A percentile compares a stretch with the other conserved stretches of the same genome.
These are phyloP conservation scores for Gastrophryne carolinensis DNA, from an alignment of 2,797 vertebrate species.

Conservation along the genomic window DNA sequence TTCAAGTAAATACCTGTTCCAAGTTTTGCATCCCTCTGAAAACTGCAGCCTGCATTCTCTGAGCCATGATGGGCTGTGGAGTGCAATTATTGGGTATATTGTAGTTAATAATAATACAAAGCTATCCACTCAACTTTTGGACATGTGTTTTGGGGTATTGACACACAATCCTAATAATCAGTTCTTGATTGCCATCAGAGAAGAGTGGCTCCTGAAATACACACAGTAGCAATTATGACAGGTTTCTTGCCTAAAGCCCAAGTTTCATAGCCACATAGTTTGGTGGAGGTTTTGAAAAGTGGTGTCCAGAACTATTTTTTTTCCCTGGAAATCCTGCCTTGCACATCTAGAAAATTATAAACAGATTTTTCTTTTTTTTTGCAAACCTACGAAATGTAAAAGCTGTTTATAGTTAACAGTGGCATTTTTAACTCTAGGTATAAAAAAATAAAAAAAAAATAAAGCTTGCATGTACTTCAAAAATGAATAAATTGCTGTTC, in stretches of 20 bases:
- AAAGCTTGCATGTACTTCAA: constrained; percentile 8
- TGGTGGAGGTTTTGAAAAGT: not conserved
- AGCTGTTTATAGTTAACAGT: not conserved
- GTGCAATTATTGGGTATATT: too few species aligned
- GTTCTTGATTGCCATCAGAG: not conserved
- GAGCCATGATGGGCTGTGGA: too few species aligned
- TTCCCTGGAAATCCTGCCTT: constrained; percentile 15
- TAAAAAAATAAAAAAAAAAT: not conserved
- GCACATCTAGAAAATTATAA: not conserved
- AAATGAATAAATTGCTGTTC: not conserved
- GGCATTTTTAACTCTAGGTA: not conserved
- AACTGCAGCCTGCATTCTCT: too few species aligned
- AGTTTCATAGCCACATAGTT: not conserved
- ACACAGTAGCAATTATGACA: not conserved
- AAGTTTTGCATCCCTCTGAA: too few species aligned
- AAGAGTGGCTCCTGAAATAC: not conserved
- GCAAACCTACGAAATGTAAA: not conserved
- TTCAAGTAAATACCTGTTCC: too few species aligned
- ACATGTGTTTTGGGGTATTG: too few species aligned
- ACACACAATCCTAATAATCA: too few species aligned
- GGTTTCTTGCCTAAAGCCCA: not conserved
- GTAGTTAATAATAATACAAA: too few species aligned
- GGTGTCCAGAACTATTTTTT: not conserved
- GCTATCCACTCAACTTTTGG: too few species aligned
- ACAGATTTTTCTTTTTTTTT: not conserved